Evolutionary conservation across 2,888 invertebrate genomes (phyloP), one percentile per base, ranked within the genome.

Genomic region (Eledone cirrhosa): DNA sequence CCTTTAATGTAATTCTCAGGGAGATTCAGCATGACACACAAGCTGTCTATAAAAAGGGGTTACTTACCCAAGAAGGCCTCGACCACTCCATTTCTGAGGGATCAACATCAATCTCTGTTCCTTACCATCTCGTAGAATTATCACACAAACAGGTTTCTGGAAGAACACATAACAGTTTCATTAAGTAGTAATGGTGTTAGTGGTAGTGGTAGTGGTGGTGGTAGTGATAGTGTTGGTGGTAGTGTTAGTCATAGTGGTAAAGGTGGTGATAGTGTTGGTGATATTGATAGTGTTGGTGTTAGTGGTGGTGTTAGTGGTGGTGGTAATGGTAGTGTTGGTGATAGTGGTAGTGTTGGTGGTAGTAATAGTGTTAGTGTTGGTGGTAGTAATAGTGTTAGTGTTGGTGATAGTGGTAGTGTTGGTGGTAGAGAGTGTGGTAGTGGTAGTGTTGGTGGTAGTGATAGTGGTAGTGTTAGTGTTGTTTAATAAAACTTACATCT

Each of bases 41-140:
- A 33, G 33, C 5, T 5, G 33, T 33, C 5, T 3, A 8, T 8
- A 11, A 11, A 3, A 11, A 2, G 41, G 41, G 41, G 11, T n/a
- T 22, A 82, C 86, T 79, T 78, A 89, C 88, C 89, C 88, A 29
- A 89, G 78, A 14, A 88, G 82, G 7, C 89, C 89, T 41, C 85
- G 84, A 3, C 88, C 88, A 80, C 81, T 84, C 89, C 89, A 89
- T 11, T 84, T 84, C 31, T 84, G 80, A 24, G 89, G 89, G 3
- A 84, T 85, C 7, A 89, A 78, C 24, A 81, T 83, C 22, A 89
- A 79, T 29, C 81, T 80, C 11, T 84, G 33, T 27, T 82, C 80
- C 78, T 82, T 81, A 16, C 81, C 83, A 48, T 83, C 83, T 76
- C 89, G 79, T 53, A 81, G 65, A 2, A 88, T 85, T 3, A 78